Base-by-base conservation (phyloP, 2,113 vertebrate species). In the Apodemus sylvaticus region DNA sequence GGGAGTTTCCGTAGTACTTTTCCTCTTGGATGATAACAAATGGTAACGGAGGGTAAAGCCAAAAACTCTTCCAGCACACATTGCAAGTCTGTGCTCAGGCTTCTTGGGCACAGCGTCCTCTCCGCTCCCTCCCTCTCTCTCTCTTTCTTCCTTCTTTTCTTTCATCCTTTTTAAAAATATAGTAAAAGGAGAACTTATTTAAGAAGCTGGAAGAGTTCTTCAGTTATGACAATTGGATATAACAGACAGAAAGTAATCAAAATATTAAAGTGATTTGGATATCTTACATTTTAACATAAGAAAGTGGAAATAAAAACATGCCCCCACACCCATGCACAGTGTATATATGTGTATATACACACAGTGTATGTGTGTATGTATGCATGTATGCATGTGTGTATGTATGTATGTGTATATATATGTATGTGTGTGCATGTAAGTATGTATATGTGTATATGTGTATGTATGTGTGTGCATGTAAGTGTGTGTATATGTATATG, bases 221-320 rank as follows among this genome's bases (percentile, higher is more conserved):
- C 66, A 66, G 1, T 74, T 96, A 60, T 68, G 45, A 76, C 10
- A 34, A 8, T 60, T 29, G 39, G 71, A 36, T 42, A 82, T 83
- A 58, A 17, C 19, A 83, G 34, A 22, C 62, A 85, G 58, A 45
- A 64, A 45, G 53, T 58, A 86, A 70, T 79, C 34, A 92, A 82
- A 90, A 58, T 71, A 86, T 58, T 53, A 89, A 93, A 70, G 3
- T 70, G 20, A 83, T 64, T 77, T 85, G 78, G 42, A 55, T 86
- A 36, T 79, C 85, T 71, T 94, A 34, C 66, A 85, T 70, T 92
- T 92, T 89, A 76, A 89, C 22, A 39, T 7, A 39, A 71, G 5
- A 81, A 42, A 92, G 73, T 24, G 87, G 19, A 93, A 86, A n/a
- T 81, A 60, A 34, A 94, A 93, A 91, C 14, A 42, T 10, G 2